phyloP scores from a whole-genome alignment of 2,113 vertebrate species.

The Cyphomyrus discorhynchus region DNA sequence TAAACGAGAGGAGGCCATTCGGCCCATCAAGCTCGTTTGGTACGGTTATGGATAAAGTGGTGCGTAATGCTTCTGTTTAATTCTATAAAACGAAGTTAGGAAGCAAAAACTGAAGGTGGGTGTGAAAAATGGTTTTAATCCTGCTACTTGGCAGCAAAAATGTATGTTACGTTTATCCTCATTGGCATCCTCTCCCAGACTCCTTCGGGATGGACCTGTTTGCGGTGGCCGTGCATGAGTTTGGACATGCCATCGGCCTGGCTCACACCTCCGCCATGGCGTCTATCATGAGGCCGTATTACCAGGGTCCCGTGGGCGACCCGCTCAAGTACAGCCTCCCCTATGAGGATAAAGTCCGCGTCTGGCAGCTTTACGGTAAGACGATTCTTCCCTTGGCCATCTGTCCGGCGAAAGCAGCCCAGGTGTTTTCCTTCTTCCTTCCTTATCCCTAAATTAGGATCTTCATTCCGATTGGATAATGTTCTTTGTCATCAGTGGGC shows the following conservation, averaged over 20 bases:
- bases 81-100: not conserved
- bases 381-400: not conserved
- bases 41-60: not conserved
- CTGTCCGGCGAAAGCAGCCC: not conserved
- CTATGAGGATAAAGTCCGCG: slow-evolving; percentile 84
- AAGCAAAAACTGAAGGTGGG: not conserved
- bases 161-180: not conserved
- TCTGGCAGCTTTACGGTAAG: slow-evolving; percentile 94
- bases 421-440: not conserved
- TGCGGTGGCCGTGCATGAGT: slow-evolving; percentile 90
- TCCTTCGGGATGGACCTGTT: slow-evolving; percentile 89
- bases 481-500: not conserved
- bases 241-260: slow-evolving; percentile 90
- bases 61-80: not conserved
- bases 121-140: not conserved
- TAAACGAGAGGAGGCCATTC: too few relatives aligned
- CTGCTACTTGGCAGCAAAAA: not conserved
- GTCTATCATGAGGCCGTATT: slow-evolving; percentile 95
- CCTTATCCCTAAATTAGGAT: not conserved
- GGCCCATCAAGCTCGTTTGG: not conserved
- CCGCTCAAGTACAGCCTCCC: slow-evolving; percentile 86
- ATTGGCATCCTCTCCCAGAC: slow-evolving; percentile 49
- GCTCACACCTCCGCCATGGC: slow-evolving; percentile 77
- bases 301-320: slow-evolving; percentile 90
- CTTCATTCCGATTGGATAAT: not conserved